Percentiles rank a stretch among this genome's conserved stretches.
phyloP scores from a whole-genome alignment of 1,140 invertebrate genomes.

The Lucilia sericata region DNA sequence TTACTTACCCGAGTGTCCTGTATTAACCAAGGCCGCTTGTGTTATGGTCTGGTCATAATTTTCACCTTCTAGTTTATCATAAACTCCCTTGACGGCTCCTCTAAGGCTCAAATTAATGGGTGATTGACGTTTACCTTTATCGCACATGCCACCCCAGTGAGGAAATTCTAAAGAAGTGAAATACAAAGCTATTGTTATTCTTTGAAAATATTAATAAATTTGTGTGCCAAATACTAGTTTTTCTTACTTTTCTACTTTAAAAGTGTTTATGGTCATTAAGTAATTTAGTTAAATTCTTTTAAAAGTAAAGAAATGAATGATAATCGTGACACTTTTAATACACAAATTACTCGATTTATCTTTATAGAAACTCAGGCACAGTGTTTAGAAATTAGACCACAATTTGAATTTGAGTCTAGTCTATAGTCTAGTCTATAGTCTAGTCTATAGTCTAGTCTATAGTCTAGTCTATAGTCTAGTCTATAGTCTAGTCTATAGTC shows the following conservation, averaged over 20 bases:
- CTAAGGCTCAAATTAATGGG: slow-evolving; percentile 67
- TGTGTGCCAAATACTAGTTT: not conserved
- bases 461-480: no score
- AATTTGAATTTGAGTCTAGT: no score
- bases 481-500: no score
- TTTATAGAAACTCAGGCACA: no score
- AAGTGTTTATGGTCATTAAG: not conserved
- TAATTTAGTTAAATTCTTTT: not conserved
- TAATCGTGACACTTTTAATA: no score
- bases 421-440: no score
- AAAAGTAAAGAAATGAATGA: no score
- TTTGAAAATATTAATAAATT: not conserved
- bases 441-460: no score
- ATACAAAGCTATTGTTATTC: not conserved
- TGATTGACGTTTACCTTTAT: slow-evolving; percentile 67
- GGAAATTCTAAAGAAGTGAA: slow-evolving; percentile 58
- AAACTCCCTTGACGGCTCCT: slow-evolving; percentile 61
- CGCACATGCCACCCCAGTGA: slow-evolving; percentile 68
- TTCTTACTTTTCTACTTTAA: not conserved
- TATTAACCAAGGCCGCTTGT: slow-evolving; percentile 68
- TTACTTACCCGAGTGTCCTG: slow-evolving; percentile 69
- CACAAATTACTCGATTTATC: no score
- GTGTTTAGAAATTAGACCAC: no score
- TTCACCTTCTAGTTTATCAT: slow-evolving; percentile 62
- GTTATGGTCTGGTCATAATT: slow-evolving; percentile 64